Evolutionary conservation across 2,888 invertebrate genomes (phyloP).

Genomic region (Dolichopus griseipennis): DNA sequence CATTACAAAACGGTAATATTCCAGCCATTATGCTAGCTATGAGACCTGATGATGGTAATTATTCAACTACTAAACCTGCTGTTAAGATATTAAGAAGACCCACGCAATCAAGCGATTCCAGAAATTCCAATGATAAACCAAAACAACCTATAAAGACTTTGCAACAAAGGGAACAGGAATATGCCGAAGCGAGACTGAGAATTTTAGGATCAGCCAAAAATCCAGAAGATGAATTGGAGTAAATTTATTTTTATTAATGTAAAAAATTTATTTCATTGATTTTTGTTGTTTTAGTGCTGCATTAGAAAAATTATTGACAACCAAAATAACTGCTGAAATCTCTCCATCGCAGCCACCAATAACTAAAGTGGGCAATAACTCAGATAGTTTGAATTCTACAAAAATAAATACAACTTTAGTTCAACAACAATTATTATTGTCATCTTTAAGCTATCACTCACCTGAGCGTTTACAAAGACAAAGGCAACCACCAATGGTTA

Average conservation of each 20-base stretch:
- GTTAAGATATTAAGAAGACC: constrained; percentile 77
- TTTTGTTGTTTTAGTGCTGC: constrained; percentile 1
- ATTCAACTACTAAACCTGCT: constrained; percentile 67
- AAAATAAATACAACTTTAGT: background rate
- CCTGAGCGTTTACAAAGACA: too few species aligned
- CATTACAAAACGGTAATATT: constrained; percentile 33
- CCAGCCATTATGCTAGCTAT: constrained; percentile 62
- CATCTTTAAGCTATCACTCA: background rate
- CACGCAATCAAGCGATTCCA: constrained; percentile 47
- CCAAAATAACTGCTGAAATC: background rate
- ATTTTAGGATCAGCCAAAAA: constrained; percentile 81
- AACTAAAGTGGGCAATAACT: background rate
- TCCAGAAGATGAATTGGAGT: constrained; percentile 63
- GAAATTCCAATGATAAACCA: constrained; percentile 56
- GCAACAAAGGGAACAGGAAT: constrained; percentile 87
- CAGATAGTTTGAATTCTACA: background rate
- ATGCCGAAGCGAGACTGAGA: constrained; percentile 81
- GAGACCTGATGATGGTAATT: constrained; percentile 58
- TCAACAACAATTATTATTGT: background rate
- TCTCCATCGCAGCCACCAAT: background rate
- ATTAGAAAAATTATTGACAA: constrained; percentile 1
- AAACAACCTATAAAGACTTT: constrained; percentile 71
- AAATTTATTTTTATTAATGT: constrained; percentile 46
- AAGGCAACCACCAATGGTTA: background rate
- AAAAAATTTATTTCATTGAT: background rate